These are phyloP conservation scores for Apteryx owenii DNA, from an alignment of 2,113 vertebrate species.

Conservation along the genomic window DNA sequence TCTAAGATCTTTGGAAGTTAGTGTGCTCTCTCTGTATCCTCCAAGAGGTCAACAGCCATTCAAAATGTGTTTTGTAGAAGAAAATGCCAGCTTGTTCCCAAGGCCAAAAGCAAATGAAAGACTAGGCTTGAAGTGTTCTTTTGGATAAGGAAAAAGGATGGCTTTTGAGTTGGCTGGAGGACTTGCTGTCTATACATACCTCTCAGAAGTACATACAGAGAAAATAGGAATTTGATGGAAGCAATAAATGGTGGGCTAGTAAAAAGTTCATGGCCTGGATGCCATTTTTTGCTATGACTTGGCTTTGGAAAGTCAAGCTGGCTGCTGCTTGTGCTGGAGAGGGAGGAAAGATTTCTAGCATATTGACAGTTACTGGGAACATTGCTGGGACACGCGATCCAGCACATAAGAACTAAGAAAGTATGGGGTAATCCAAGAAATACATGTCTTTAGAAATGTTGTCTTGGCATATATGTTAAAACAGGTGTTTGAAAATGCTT, in stretches of 20 bases:
- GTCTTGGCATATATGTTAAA: not conserved
- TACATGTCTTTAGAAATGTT: not conserved
- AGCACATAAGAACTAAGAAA: not conserved
- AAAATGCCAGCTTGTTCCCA: not conserved
- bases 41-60: not conserved
- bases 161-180: not conserved
- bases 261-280: not conserved
- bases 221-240: not conserved
- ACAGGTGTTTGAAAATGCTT: not conserved
- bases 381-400: not conserved
- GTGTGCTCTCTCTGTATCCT: not conserved
- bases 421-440: not conserved
- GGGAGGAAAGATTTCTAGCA: not conserved
- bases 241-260: not conserved
- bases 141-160: not conserved
- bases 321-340: not conserved
- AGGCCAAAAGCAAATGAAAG: not conserved
- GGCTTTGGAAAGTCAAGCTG: not conserved
- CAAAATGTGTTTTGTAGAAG: not conserved
- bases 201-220: not conserved
- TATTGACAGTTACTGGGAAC: not conserved
- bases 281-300: not conserved
- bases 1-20: not conserved
- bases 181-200: not conserved
- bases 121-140: not conserved